Conservation (phyloP, 1,140 invertebrate species). For the Drosophila ercepeae region DNA sequence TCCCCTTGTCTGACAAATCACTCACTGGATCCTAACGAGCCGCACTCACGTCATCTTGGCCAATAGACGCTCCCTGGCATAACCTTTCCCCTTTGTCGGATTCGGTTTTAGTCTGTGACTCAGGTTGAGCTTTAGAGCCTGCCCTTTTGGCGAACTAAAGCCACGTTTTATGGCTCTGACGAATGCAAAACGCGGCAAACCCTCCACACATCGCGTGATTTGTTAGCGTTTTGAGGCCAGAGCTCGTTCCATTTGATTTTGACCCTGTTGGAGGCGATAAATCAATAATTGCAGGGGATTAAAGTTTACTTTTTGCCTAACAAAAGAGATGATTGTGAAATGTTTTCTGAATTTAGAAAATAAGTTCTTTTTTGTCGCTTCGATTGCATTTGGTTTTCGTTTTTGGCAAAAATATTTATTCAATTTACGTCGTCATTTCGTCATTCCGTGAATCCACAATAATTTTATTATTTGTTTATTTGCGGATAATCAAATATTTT, state of each 20-base stretch:
- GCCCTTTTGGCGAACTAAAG: conserved; percentile 31
- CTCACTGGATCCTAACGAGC: conserved; percentile 22
- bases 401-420: conserved; percentile 53
- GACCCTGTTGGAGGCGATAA: conserved; percentile 57
- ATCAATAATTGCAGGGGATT: conserved; percentile 46
- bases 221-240: conserved; percentile 37
- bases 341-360: background rate
- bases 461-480: conserved; percentile 14
- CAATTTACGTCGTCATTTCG: conserved; percentile 41
- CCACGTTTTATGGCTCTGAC: conserved; percentile 12
- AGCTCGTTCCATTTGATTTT: conserved; percentile 55
- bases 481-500: conserved; percentile 59
- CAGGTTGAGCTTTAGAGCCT: conserved; percentile 25
- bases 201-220: conserved; percentile 62
- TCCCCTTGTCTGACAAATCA: conserved; percentile 50
- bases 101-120: conserved; percentile 49
- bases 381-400: background rate
- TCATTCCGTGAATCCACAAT: conserved; percentile 30
- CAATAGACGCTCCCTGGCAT: conserved; percentile 24
- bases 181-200: conserved; percentile 38
- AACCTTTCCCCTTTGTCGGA: conserved; percentile 61
- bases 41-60: conserved; percentile 46
- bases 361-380: background rate
- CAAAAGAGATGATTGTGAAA: background rate
- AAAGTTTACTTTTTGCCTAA: background rate